Base-by-base conservation (phyloP, 1,140 invertebrate species). In the Armadillidium nasatum region DNA sequence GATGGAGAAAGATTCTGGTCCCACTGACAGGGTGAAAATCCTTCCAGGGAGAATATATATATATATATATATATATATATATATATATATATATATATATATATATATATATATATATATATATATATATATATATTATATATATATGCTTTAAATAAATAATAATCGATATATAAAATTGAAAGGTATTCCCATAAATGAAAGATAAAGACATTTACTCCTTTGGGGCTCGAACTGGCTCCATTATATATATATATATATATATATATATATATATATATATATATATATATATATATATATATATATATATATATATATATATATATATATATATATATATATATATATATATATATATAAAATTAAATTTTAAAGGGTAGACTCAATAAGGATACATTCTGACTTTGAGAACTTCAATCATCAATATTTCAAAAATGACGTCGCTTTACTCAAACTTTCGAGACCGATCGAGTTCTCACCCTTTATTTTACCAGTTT, bases 261-360 rank as follows among this genome's bases (percentile, higher is more conserved):
- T 60, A 60, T 21, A 60, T 60, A 60, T 21, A 60, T 60, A 60
- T 21, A 60, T 60, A 21, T 21, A 60, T 60, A 60, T 21, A 60
- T 60, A 60, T 21, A 60, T 60, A 60, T 21, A 60, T 60, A 60
- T 21, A 60, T 60, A 60, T 21, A 60, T 60, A 60, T 21, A 60
- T 60, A 60, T 21, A 60, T 60, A 60, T 21, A 60, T 60, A 60
- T 21, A 60, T 60, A 60, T 43, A 44, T 43, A 71, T 43, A 71
- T 43, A 71, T 43, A 71, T 43, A 71, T 43, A 71, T 43, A 71
- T 43, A 71, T 43, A 71, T 15, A 71, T 43, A 71, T 15, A 44
- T 43, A 71, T 15, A 71, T 43, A 71, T 15, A 71, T 43, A 71
- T 15, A 71, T n/a, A 50, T 13, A 50, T 22, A 22, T 7, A 73